Evolutionary conservation across 2,797 vertebrate species (phyloP), one percentile per base, ranked within the genome.

Genomic region (Falco concolor): DNA sequence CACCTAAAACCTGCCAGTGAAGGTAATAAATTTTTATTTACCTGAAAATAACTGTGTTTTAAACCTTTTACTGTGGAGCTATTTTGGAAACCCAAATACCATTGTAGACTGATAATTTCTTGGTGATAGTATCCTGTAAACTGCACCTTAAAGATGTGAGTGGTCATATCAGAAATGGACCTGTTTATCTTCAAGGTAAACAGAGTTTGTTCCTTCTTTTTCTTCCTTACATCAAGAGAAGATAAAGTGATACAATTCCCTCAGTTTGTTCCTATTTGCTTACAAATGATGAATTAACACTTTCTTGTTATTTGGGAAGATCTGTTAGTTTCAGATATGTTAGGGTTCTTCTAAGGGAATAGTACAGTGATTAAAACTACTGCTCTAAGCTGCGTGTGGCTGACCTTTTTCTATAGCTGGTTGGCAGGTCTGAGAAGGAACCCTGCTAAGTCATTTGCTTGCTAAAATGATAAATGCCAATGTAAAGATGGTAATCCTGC

Each of bases 1-100:
- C 99, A 99, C 96, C 98, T 98, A 95, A 99, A 99, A 97, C 99
- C 99, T 91, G 98, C 98, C 85, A 98, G 96, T 96, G 99, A 99
- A 98, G 98, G 99, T 99, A 97, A 98, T 96, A 65, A 19, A 42
- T 63, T 94, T 94, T 95, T 89, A 75, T 94, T 92, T 88, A 87
- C 60, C 84, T 92, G 78, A 74, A 92, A 80, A 32, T 84, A 68
- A 65, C 59, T 93, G 10, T 84, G n/a, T 64, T 84, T 65, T 84
- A 90, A 87, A 50, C 22, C 6, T 72, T 65, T 67, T 92, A 54
- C 24, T 47, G 36, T 92, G 79, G 30, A 84, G 53, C 12, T 94
- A 4, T 64, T 87, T 73, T 92, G 72, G 80, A 92, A 84, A 38
- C 22, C 18, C 12, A 5, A 49, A 7, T 74, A 40, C 67, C 47